These are phyloP conservation scores for Megaptera novaeangliae DNA, from an alignment of 2,113 vertebrate species.

Conservation along the genomic window DNA sequence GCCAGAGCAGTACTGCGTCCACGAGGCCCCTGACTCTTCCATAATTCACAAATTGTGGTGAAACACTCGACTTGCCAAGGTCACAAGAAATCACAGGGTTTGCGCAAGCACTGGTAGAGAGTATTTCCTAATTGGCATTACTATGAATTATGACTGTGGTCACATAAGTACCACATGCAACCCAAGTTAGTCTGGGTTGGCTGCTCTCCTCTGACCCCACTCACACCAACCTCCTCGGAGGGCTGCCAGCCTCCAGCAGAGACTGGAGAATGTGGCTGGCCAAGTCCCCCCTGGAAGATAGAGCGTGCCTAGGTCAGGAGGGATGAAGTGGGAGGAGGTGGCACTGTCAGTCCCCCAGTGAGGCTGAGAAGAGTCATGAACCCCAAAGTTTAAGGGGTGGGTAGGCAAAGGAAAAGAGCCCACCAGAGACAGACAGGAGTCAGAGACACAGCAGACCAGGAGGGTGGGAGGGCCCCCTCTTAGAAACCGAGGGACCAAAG, in stretches of 20 bases:
- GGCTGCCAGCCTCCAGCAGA: conserved; percentile 28
- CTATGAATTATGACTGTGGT: conserved; percentile 42
- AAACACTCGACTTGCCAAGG: conserved; percentile 49
- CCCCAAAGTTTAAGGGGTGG: not conserved
- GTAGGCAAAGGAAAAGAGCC: not conserved
- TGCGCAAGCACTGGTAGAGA: not conserved
- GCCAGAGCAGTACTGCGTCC: not conserved
- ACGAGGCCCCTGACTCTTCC: not conserved
- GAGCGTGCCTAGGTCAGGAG: not conserved
- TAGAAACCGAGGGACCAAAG: not conserved
- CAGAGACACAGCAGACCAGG: not conserved
- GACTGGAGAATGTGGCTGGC: not conserved
- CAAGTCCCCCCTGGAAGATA: not conserved
- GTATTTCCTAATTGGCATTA: conserved; percentile 29
- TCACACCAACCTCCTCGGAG: not conserved
- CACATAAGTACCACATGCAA: conserved; percentile 9
- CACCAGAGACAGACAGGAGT: not conserved
- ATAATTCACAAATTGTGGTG: conserved; percentile 34
- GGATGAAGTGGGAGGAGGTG: not conserved
- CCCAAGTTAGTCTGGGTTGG: conserved; percentile 30
- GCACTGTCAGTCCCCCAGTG: not conserved
- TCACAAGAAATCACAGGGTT: conserved; percentile 51
- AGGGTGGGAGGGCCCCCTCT: not conserved
- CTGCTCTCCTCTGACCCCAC: not conserved
- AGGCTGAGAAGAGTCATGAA: not conserved